Percentiles rank a stretch among this genome's conserved stretches.
phyloP scores from a whole-genome alignment of 2,797 vertebrate species.

The Alca torda region DNA sequence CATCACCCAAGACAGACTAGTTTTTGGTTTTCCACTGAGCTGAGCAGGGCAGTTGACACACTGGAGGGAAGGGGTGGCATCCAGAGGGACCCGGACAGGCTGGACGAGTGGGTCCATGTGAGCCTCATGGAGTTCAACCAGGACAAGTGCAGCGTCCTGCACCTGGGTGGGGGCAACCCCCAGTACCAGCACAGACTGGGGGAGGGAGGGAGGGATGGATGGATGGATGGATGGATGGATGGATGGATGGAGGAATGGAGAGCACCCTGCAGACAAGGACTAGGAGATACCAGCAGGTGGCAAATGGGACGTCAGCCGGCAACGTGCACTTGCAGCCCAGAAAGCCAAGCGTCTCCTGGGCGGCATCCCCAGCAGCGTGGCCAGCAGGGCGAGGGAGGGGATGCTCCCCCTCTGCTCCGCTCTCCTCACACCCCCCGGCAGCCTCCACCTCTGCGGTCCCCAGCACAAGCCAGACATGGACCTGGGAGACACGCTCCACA shows the following conservation, averaged over 20 bases:
- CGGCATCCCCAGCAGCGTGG: background rate
- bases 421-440: background rate
- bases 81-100: background rate
- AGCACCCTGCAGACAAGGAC: background rate
- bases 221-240: background rate
- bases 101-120: background rate
- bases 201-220: background rate
- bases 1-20: background rate
- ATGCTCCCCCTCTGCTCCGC: background rate
- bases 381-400: background rate
- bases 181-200: background rate
- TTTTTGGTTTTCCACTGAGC: background rate
- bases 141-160: background rate
- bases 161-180: background rate
- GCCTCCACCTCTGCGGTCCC: background rate
- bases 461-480: background rate
- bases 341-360: background rate
- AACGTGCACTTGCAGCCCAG: too few species aligned
- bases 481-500: background rate
- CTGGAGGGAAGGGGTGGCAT: background rate
- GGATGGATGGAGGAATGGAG: background rate
- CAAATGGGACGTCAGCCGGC: too few species aligned
- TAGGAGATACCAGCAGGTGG: background rate
- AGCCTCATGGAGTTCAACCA: background rate
- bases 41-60: accelerated